Evolutionary conservation across 2,113 vertebrate genomes (phyloP).

Genomic region (Ginglymostoma cirratum): DNA sequence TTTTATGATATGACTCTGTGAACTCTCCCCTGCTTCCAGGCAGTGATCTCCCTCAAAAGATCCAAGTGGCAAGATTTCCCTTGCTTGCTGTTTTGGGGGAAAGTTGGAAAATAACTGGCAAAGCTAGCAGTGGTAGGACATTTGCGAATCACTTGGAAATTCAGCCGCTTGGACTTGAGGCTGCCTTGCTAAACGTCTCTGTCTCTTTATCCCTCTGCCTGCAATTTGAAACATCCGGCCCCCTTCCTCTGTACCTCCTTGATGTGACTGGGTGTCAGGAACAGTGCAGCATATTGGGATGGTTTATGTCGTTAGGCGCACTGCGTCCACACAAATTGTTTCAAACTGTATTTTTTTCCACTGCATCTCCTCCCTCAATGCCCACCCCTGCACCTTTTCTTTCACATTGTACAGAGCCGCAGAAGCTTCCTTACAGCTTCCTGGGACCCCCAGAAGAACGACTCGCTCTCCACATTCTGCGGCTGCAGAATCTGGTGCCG

Average conservation of each 20-base stretch:
- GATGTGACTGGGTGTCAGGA: too few relatives aligned
- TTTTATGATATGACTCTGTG: too few relatives aligned
- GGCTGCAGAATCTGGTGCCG: slow-evolving; percentile 49
- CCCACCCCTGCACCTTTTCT: background rate
- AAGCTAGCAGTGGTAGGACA: background rate
- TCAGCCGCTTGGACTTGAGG: background rate
- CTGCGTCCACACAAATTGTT: background rate
- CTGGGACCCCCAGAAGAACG: slow-evolving; percentile 51
- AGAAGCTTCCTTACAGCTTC: background rate
- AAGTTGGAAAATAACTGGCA: background rate
- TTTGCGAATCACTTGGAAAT: background rate
- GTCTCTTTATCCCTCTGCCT: too few relatives aligned
- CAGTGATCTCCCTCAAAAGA: background rate
- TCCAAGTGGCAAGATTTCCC: background rate
- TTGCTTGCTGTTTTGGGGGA: background rate
- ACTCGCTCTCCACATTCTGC: slow-evolving; percentile 55
- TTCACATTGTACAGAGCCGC: slow-evolving; percentile 44
- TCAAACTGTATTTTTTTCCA: background rate
- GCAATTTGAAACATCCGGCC: too few relatives aligned
- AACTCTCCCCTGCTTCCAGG: background rate
- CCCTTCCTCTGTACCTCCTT: too few relatives aligned
- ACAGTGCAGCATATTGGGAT: too few relatives aligned
- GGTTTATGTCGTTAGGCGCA: too few relatives aligned
- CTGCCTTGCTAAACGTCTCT: background rate
- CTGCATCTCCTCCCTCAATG: background rate